A percentile compares a stretch with the other conserved stretches of the same genome.
Evolutionary conservation across 2,113 vertebrate genomes (phyloP).

Genomic region (Cricetomys ansorgei): DNA sequence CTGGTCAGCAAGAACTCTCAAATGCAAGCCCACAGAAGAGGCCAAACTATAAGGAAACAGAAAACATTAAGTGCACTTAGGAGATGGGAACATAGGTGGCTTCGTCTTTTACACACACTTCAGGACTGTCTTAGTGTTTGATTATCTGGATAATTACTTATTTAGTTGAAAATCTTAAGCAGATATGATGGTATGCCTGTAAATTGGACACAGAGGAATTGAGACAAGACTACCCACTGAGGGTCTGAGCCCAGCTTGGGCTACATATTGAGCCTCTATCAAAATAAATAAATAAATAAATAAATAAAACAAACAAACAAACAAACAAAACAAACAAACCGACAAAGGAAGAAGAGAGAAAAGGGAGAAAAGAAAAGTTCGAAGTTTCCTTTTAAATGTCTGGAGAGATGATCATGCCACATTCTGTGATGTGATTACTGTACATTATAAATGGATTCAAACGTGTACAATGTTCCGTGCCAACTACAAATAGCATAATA

Average conservation of each 20-base stretch:
- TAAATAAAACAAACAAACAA: too few species aligned
- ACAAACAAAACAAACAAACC: not conserved
- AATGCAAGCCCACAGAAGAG: not conserved
- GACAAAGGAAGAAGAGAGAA: not conserved
- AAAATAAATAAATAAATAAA: not conserved
- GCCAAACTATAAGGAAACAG: not conserved
- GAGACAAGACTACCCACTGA: not conserved
- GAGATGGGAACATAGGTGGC: not conserved
- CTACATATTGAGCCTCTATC: not conserved
- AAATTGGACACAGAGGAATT: not conserved
- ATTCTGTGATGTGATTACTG: not conserved
- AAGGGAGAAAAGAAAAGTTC: too few species aligned
- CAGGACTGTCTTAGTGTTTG: not conserved
- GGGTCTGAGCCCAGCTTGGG: not conserved
- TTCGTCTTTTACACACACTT: constrained; percentile 1
- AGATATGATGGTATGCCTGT: not conserved
- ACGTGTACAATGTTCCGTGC: not conserved
- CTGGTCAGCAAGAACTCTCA: not conserved
- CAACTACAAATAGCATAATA: not conserved
- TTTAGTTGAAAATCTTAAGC: not conserved
- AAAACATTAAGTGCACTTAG: not conserved
- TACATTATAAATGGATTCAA: too few species aligned
- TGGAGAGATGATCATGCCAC: not conserved
- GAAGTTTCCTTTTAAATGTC: not conserved
- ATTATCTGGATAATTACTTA: not conserved